phyloP scores from a whole-genome alignment of 2,113 vertebrate species.

The Pseudopipra pipra region DNA sequence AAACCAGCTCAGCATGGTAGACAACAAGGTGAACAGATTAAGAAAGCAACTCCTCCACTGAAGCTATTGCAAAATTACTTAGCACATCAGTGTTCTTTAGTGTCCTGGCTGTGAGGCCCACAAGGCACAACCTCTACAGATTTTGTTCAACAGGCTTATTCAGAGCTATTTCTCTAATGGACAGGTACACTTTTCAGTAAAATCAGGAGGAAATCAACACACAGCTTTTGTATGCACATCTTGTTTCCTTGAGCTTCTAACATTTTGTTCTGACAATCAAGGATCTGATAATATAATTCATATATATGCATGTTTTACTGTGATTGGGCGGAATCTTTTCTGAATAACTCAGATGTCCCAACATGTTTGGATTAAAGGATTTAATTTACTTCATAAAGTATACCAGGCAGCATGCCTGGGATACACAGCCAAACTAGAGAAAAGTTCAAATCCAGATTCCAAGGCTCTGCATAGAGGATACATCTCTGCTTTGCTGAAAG shows the following conservation, averaged over 20 bases:
- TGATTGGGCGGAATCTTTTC: background rate
- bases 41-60: background rate
- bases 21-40: background rate
- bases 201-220: background rate
- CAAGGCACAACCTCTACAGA: background rate
- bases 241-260: background rate
- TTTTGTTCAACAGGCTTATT: background rate
- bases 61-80: background rate
- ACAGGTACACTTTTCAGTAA: background rate
- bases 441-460: background rate
- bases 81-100: background rate
- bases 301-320: background rate
- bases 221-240: background rate
- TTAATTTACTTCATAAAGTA: background rate
- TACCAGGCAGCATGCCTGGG: background rate
- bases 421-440: background rate
- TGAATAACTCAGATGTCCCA: background rate
- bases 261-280: background rate
- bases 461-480: background rate
- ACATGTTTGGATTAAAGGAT: background rate
- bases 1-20: background rate
- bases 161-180: background rate
- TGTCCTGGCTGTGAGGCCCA: background rate
- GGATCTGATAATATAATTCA: background rate
- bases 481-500: background rate